Evolutionary conservation across 2,113 vertebrate genomes (phyloP).

Genomic region (Oncorhynchus keta): DNA sequence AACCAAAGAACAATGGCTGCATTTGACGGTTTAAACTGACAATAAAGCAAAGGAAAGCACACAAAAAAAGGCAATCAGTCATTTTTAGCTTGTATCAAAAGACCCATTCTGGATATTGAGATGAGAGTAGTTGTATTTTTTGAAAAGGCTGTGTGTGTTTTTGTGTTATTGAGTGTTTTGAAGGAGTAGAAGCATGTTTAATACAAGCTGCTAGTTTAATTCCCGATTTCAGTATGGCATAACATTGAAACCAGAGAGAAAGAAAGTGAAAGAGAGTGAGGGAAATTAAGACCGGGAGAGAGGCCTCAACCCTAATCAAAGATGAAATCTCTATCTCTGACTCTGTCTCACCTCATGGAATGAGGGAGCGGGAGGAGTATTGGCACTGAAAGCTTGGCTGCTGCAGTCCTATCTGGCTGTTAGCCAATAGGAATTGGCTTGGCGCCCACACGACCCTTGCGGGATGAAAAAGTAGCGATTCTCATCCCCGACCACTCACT

Average conservation of each 20-base stretch:
- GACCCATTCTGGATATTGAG: conserved; percentile 32
- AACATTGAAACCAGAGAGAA: conserved; percentile 27
- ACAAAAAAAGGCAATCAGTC: conserved; percentile 55
- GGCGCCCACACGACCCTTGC: neutral
- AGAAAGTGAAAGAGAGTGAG: conserved; percentile 6
- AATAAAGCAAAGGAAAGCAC: conserved; percentile 49
- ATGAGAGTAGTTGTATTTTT: conserved; percentile 17
- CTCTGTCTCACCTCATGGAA: neutral
- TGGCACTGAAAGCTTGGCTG: neutral
- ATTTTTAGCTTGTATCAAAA: conserved; percentile 56
- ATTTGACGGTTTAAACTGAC: conserved; percentile 52
- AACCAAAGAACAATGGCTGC: conserved; percentile 49
- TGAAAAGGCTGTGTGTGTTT: conserved; percentile 17
- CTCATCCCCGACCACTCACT: neutral
- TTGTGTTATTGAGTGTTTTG: conserved; percentile 22
- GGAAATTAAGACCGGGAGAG: neutral
- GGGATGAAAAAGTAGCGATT: neutral
- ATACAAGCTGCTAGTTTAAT: conserved; percentile 47
- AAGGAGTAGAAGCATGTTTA: conserved; percentile 27
- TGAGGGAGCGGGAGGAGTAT: neutral
- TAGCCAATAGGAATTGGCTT: neutral
- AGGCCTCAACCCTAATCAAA: neutral
- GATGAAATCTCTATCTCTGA: neutral
- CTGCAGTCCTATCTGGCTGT: neutral
- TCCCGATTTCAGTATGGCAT: conserved; percentile 53